Base-by-base conservation (phyloP, 2,888 invertebrate genomes). In the Heliconius erato region DNA sequence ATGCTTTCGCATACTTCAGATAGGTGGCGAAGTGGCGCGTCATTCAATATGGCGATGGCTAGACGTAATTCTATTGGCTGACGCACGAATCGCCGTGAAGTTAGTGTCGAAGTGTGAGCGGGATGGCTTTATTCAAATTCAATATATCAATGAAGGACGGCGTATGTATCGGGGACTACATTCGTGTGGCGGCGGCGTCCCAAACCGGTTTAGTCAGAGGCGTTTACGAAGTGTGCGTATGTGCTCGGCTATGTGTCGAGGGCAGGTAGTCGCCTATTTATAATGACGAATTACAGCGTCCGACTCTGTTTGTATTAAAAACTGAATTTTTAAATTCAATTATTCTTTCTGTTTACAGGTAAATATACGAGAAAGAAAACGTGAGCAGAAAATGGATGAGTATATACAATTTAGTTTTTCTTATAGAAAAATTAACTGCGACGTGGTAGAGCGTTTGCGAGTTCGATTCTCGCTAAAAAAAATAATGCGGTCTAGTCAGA, bases 1-100 rank as follows among this genome's bases (percentile, higher is more conserved):
- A 86, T 86, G 88, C 89, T 88, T 94, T 90, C 87, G 87, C 92
- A 91, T 93, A 91, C 91, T 92, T 93, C 86, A 86, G 89, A 88
- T 90, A 95, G 96, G 91, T 92, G 94, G 94, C 94, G 91, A 90
- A 88, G 87, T 89, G 83, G 89, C 90, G 92, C 88, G 85, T 88
- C 87, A 90, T 93, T 92, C 95, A 96, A 96, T 94, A 96, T 96
- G 96, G 96, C 96, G 95, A 94, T 94, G 91, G 87, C 84, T 89
- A 86, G 88, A 88, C 86, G 90, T 87, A 86, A 90, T 87, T 85
- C 90, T 88, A 95, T 95, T 95, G 95, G 96, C 85, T 88, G 87
- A 79, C 85, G 87, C 87, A 85, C 88, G 90, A 90, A 91, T 87
- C 89, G 91, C 84, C 86, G 87, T 94, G 95, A 95, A 95, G 95